phyloP scores from a whole-genome alignment of 2,888 invertebrate genomes.

The Patella pellucida region DNA sequence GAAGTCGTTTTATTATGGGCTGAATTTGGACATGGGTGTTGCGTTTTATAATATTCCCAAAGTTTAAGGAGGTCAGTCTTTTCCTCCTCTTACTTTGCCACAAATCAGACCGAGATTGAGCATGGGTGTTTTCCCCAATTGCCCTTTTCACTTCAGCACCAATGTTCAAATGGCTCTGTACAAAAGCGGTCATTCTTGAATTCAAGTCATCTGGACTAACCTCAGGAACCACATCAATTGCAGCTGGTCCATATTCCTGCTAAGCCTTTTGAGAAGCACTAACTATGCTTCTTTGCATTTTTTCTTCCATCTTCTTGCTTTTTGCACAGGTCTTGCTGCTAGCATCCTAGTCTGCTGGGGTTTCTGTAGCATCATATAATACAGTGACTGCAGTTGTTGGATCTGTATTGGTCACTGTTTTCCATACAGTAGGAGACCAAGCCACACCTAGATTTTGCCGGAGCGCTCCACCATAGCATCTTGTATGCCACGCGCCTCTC shows the following conservation, averaged over 20 bases:
- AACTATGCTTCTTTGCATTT: not conserved
- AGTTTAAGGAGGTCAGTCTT: constrained; percentile 26
- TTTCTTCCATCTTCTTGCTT: constrained; percentile 18
- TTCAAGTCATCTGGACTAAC: not conserved
- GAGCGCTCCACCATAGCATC: constrained; percentile 36
- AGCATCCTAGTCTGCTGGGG: not conserved
- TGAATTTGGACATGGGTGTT: not conserved
- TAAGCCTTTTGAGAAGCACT: constrained; percentile 17
- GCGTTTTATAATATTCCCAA: constrained; percentile 24
- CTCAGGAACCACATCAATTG: constrained; percentile 18
- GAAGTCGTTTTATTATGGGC: not conserved
- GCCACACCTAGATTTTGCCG: constrained; percentile 25
- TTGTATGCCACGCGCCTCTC: constrained; percentile 36
- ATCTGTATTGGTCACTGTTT: constrained; percentile 4
- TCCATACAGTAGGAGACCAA: constrained; percentile 26
- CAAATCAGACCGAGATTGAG: constrained; percentile 18
- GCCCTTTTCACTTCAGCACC: constrained; percentile 3
- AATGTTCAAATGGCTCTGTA: not conserved
- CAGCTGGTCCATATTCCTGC: constrained; percentile 16
- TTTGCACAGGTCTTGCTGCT: constrained; percentile 5
- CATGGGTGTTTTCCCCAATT: constrained; percentile 16
- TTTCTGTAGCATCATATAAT: not conserved
- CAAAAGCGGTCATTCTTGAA: not conserved
- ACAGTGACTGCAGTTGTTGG: not conserved
- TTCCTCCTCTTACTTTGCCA: constrained; percentile 26